A percentile compares a stretch with the other conserved stretches of the same genome.
Conservation (phyloP, 2,888 invertebrate genomes). For the Linnaemya tessellans region DNA sequence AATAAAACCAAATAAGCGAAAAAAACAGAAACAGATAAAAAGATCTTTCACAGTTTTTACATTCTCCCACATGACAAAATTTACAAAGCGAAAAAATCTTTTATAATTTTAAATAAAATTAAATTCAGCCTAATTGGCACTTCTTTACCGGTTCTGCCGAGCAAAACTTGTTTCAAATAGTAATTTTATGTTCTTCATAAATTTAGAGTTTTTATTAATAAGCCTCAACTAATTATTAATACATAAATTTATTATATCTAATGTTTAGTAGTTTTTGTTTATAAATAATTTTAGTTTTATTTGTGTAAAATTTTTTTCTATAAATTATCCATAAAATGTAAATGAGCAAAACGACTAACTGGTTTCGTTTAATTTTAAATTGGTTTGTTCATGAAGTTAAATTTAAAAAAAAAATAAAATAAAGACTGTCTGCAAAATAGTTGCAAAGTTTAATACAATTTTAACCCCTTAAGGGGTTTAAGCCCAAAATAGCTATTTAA, state of each 20-base stretch:
- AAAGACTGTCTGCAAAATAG: slow-evolving; percentile 11
- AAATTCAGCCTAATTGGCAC: slow-evolving; percentile 13
- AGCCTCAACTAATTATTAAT: background rate
- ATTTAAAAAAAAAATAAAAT: background rate
- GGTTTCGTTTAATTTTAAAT: slow-evolving; percentile 20
- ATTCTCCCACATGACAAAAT: slow-evolving; percentile 9
- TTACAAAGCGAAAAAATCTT: background rate
- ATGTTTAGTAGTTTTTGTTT: slow-evolving; percentile 17
- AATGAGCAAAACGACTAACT: slow-evolving; percentile 52
- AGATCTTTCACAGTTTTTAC: background rate
- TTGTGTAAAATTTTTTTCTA: slow-evolving; percentile 17
- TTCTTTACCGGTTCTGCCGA: slow-evolving; percentile 24
- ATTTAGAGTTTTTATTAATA: slow-evolving; percentile 10
- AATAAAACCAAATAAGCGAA: background rate
- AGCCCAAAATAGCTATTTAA: background rate
- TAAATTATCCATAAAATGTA: slow-evolving; percentile 35
- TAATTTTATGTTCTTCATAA: background rate
- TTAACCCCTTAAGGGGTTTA: slow-evolving; percentile 28
- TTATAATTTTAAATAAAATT: no score
- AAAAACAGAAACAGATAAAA: background rate
- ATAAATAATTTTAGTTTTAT: slow-evolving; percentile 23
- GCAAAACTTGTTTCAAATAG: slow-evolving; percentile 22
- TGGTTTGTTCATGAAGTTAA: background rate
- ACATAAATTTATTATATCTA: slow-evolving; percentile 26
- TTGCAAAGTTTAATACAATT: slow-evolving; percentile 13